Percentiles rank a stretch among this genome's conserved stretches.
These are phyloP conservation scores for Dicycla oo DNA, from an alignment of 2,888 invertebrate genomes.

Conservation along the genomic window DNA sequence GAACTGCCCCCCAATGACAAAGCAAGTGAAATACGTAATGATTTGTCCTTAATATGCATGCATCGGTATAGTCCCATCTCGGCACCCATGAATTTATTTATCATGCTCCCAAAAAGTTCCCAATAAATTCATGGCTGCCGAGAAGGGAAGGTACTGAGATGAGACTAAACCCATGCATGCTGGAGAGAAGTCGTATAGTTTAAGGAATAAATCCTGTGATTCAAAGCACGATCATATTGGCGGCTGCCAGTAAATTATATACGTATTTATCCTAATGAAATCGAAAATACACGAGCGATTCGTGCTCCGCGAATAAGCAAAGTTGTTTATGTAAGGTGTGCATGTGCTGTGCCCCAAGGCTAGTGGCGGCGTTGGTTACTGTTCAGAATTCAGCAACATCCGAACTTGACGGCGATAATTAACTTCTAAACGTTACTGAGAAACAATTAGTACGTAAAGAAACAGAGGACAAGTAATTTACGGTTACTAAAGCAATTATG, in stretches of 20 bases:
- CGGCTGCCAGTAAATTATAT: not conserved
- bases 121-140: too few species aligned
- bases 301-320: slow-evolving; percentile 15
- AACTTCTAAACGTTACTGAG: slow-evolving; percentile 10
- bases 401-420: slow-evolving; percentile 22
- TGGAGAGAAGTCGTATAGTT: too few species aligned
- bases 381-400: slow-evolving; percentile 6
- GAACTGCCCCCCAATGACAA: not conserved
- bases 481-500: slow-evolving; percentile 8
- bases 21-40: not conserved
- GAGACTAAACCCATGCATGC: too few species aligned
- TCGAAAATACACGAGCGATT: slow-evolving; percentile 26
- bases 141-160: too few species aligned
- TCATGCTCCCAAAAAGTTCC: too few species aligned
- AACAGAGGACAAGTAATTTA: slow-evolving; percentile 6
- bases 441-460: slow-evolving; percentile 18
- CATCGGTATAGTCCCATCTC: too few species aligned
- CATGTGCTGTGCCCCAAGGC: slow-evolving; percentile 8
- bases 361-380: not conserved
- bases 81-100: too few species aligned
- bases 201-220: not conserved
- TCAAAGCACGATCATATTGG: not conserved
- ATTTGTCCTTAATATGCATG: not conserved
- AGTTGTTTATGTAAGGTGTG: slow-evolving; percentile 18
- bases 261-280: slow-evolving; percentile 4